Base-by-base conservation (phyloP, 2,113 vertebrate species). In the Amphiprion ocellaris region DNA sequence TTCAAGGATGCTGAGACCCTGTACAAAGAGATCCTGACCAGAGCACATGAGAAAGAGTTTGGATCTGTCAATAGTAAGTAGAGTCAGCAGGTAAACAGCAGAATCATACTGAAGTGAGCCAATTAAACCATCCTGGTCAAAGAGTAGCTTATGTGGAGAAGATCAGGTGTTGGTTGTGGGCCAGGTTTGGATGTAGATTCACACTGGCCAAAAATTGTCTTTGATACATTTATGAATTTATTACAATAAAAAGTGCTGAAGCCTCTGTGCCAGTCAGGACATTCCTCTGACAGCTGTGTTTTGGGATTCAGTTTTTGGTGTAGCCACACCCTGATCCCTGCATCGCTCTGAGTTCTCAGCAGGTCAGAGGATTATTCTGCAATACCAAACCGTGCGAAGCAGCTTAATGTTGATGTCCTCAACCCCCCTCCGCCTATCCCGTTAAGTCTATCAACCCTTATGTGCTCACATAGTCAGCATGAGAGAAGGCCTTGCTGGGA, bases 11-110 rank as follows among this genome's bases (percentile, higher is more conserved):
- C 96, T 0, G 96, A 97, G 81, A 82, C 87, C 1, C 93, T 97
- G 52, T 97, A 97, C 90, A 97, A 97, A 82, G 96, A 97, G 84
- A 97, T 97, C 82, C 95, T 97, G 84, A 97, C 96, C 62, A 90
- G 95, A 0, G 96, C 95, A 0, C 96, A 97, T 0, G 96, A 97
- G 94, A 96, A 95, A 73, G 96, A 97, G 90, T 97, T 97, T 37
- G 96, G 96, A 46, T 97, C 96, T 0, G 96, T 97, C 77, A 96
- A 96, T 69, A 96, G 96, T 97, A 81, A 94, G 96, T 77, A 4
- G n/a, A 54, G 52, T n/a, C 21, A n/a, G 4, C 28, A 55, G 39
- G 62, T n/a, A 17, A 14, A 59, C 46, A 21, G 56, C 69, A 54
- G 47, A 63, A 52, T 33, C 33, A 30, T 23, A 24, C 50, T 41